A percentile compares a stretch with the other conserved stretches of the same genome.
Evolutionary conservation across 2,888 invertebrate species (phyloP).

Genomic region (Zaprionus lineosus): DNA sequence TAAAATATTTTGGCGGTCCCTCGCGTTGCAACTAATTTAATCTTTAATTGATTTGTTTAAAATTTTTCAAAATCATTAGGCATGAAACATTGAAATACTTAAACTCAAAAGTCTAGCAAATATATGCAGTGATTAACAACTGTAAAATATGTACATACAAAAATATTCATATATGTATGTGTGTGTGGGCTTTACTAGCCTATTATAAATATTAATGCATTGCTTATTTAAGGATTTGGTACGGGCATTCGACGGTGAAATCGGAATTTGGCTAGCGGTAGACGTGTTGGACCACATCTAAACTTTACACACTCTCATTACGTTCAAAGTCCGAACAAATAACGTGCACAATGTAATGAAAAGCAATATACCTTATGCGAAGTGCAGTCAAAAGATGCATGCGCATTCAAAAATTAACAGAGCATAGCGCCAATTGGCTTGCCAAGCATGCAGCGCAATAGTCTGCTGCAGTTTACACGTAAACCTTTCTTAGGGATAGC

Average conservation of each 20-base stretch:
- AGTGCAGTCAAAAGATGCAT: constrained; percentile 55
- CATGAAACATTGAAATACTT: constrained; percentile 57
- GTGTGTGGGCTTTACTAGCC: constrained; percentile 4
- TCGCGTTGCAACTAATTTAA: constrained; percentile 57
- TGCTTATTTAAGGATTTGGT: constrained; percentile 60
- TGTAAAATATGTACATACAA: constrained; percentile 41
- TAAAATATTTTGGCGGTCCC: constrained; percentile 24
- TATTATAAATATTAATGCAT: constrained; percentile 69
- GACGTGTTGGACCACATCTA: constrained; percentile 26
- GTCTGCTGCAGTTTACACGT: constrained; percentile 43
- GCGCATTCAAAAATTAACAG: constrained; percentile 60
- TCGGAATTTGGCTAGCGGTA: constrained; percentile 37
- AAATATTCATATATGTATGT: background rate
- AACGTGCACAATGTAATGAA: constrained; percentile 61
- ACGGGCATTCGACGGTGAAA: constrained; percentile 56
- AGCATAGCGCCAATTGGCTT: constrained; percentile 51
- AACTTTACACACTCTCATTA: constrained; percentile 55
- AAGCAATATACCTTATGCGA: constrained; percentile 41
- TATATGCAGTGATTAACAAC: constrained; percentile 60
- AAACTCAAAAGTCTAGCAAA: constrained; percentile 7
- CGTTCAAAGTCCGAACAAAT: constrained; percentile 55
- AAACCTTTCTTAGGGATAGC: constrained; percentile 37
- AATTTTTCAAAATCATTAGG: constrained; percentile 61
- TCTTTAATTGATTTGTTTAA: constrained; percentile 71
- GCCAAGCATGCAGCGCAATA: constrained; percentile 53